These are phyloP conservation scores for Eretmocerus hayati DNA, from an alignment of 2,888 invertebrate genomes.

Conservation along the genomic window DNA sequence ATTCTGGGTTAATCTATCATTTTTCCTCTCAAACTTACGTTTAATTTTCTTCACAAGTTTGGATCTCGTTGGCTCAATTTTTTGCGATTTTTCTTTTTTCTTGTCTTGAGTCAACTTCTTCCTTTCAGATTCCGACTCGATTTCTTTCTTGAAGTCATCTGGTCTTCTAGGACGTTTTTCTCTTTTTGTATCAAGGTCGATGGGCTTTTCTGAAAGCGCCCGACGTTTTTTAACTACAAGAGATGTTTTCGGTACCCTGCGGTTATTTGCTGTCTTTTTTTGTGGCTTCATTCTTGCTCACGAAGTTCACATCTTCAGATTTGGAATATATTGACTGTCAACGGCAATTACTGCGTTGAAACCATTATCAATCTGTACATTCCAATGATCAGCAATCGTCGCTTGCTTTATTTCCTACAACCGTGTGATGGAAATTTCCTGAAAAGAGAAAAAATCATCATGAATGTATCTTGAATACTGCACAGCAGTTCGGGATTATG, in stretches of 20 bases:
- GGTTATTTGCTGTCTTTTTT: slow-evolving; percentile 39
- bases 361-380: too few species aligned
- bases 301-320: slow-evolving; percentile 40
- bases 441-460: too few species aligned
- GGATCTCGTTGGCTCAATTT: slow-evolving; percentile 30
- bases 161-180: slow-evolving; percentile 34
- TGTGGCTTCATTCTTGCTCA: slow-evolving; percentile 43
- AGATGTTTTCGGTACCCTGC: slow-evolving; percentile 43
- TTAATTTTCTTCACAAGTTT: slow-evolving; percentile 20
- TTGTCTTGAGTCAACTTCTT: slow-evolving; percentile 26
- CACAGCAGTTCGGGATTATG: too few species aligned
- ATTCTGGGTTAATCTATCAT: slow-evolving; percentile 28
- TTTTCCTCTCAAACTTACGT: slow-evolving; percentile 18
- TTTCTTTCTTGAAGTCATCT: background rate
- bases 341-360: too few species aligned
- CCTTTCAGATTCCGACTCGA: slow-evolving; percentile 6
- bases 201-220: slow-evolving; percentile 34
- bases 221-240: slow-evolving; percentile 42
- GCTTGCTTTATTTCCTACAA: too few species aligned
- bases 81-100: slow-evolving; percentile 28
- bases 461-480: too few species aligned
- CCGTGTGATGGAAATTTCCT: too few species aligned
- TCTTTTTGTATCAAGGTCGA: slow-evolving; percentile 28
- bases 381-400: too few species aligned
- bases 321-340: too few species aligned